These are phyloP conservation scores for Monopis laevigella DNA, from an alignment of 2,888 invertebrate genomes.

Conservation along the genomic window DNA sequence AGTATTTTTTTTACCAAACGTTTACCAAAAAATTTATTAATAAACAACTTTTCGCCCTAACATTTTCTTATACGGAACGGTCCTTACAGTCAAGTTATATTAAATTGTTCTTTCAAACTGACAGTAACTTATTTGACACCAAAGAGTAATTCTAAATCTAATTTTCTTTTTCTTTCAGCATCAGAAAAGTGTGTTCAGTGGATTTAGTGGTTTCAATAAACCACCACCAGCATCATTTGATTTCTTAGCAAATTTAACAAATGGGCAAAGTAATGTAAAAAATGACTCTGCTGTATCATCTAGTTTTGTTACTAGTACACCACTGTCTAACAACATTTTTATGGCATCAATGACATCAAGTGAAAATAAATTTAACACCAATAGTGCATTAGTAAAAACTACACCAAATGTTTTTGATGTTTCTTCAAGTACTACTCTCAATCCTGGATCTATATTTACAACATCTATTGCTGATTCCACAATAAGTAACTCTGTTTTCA, in stretches of 20 bases:
- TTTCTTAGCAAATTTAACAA: constrained; percentile 67
- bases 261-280: constrained; percentile 40
- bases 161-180: neutral
- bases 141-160: neutral
- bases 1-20: no score
- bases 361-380: no score
- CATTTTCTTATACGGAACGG: no score
- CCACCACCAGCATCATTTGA: constrained; percentile 63
- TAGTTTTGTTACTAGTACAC: constrained; percentile 25
- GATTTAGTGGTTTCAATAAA: constrained; percentile 74
- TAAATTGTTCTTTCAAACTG: no score
- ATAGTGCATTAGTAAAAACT: constrained; percentile 22
- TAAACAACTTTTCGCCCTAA: no score
- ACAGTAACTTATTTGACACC: no score
- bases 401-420: constrained; percentile 29
- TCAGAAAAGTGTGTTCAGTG: constrained; percentile 71
- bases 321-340: no score
- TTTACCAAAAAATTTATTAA: no score
- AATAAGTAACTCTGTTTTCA: neutral
- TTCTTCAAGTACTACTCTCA: constrained; percentile 21
- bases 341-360: no score
- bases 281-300: constrained; percentile 31
- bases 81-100: no score
- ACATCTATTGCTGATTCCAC: constrained; percentile 35
- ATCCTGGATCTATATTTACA: constrained; percentile 31